phyloP scores from a whole-genome alignment of 1,140 invertebrate genomes.

The Argopecten irradians region DNA sequence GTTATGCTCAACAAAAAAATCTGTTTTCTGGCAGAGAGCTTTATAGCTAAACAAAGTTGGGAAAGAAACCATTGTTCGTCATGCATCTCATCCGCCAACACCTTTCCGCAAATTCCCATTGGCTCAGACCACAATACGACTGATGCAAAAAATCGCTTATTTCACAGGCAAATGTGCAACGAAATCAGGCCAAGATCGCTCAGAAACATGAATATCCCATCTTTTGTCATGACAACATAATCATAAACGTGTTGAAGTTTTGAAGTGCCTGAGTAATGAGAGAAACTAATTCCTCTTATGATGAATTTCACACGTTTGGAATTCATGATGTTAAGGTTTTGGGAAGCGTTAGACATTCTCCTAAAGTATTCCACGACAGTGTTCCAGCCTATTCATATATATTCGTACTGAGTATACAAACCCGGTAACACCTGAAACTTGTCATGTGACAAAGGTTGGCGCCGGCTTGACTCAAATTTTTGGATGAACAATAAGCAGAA shows the following conservation, averaged over 20 bases:
- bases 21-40: neutral
- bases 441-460: neutral
- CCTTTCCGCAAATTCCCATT: neutral
- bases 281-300: neutral
- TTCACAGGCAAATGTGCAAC: constrained; percentile 15
- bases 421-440: neutral
- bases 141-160: neutral
- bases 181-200: neutral
- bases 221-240: constrained; percentile 22
- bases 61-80: neutral
- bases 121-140: neutral
- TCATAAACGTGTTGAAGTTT: constrained; percentile 9
- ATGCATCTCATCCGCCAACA: constrained; percentile 19
- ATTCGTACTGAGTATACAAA: neutral
- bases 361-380: neutral
- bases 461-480: neutral
- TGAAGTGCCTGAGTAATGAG: neutral
- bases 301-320: constrained; percentile 1
- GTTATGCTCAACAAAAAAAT: neutral
- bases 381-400: neutral
- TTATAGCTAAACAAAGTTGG: neutral
- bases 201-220: constrained; percentile 17
- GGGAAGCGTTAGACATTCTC: neutral
- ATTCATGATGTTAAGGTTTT: neutral
- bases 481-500: neutral